Evolutionary conservation across 92 coral and sea anemone genomes (phyloP).

Genomic region (Scolanthus callimorphus): DNA sequence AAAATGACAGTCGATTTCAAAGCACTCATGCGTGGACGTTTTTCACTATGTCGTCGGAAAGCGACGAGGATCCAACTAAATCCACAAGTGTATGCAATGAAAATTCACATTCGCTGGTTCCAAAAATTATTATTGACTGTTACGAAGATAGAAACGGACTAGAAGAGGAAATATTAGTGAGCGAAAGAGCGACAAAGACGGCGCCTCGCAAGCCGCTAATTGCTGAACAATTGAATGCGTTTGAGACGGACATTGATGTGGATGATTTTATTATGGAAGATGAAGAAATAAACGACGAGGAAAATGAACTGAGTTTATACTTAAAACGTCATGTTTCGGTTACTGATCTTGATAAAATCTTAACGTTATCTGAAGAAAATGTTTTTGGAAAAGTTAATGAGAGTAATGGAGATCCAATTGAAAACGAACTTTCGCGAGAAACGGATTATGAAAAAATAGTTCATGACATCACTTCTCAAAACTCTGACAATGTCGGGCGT

Average conservation of each 20-base stretch:
- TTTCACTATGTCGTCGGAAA: constrained; percentile 76
- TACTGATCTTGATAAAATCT: constrained; percentile 66
- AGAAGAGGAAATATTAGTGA: neutral
- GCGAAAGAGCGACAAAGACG: too few species aligned
- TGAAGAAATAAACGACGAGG: constrained; percentile 23
- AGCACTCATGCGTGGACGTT: constrained; percentile 84
- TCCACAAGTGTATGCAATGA: too few species aligned
- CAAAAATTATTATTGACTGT: constrained; percentile 44
- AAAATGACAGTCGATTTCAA: constrained; percentile 12
- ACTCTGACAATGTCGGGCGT: neutral
- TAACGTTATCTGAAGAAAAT: constrained; percentile 12
- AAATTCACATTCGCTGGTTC: constrained; percentile 27
- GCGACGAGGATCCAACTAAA: too few species aligned
- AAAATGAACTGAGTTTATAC: constrained; percentile 55
- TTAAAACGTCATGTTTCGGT: constrained; percentile 80
- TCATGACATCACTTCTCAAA: constrained; percentile 7
- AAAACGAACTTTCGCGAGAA: constrained; percentile 2
- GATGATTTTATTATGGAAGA: constrained; percentile 52
- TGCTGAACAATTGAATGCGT: constrained; percentile 13
- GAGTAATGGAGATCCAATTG: constrained; percentile 7
- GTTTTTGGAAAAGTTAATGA: constrained; percentile 2
- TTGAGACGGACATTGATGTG: constrained; percentile 86
- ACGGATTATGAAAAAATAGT: constrained; percentile 20
- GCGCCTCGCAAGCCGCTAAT: neutral
- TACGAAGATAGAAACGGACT: constrained; percentile 14